Evolutionary conservation across 2,888 invertebrate species (phyloP), one percentile per base, ranked within the genome.

Genomic region (Unio delphinus): DNA sequence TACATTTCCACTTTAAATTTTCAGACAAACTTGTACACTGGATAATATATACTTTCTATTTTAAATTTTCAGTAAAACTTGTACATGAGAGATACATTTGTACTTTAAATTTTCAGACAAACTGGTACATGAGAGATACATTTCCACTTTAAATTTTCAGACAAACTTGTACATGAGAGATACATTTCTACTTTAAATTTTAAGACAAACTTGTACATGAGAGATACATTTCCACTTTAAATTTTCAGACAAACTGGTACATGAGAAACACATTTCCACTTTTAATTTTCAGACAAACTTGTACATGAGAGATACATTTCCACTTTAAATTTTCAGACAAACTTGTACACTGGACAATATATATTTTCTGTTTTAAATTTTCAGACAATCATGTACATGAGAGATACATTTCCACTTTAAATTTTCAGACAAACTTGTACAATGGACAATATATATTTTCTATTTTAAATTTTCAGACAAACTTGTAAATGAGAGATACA

Each of bases 331-430:
- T 7, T 34, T 34, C 1, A 34, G 6, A 34, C 34, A 34, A 28
- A 34, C 7, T 34, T 80, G 45, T 81, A 84, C 61, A 65, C 88
- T 72, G 34, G 34, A 7, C 6, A 34, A 20, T 8, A 18, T 5
- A 17, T 69, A 11, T 45, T 55, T 64, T 61, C 17, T 55, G 20
- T n/a, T 11, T 68, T 56, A 20, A 18, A 55, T 64, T 80, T 81
- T 34, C 78, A 89, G 88, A 85, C 83, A 26, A 87, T 84, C 55
- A 67, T 80, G 45, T 81, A 84, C 61, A 64, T 88, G 73, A 82
- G 79, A 28, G 28, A 28, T 28, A 28, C 28, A 28, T 3, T 28
- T 28, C 28, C 28, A 28, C 28, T 4, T 28, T 28, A 4, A 28
- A 28, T 28, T 28, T 28, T 28, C 28, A 28, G 28, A 28, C 28